Conservation (phyloP, 2,797 vertebrate genomes). For the Diceros bicornis region DNA sequence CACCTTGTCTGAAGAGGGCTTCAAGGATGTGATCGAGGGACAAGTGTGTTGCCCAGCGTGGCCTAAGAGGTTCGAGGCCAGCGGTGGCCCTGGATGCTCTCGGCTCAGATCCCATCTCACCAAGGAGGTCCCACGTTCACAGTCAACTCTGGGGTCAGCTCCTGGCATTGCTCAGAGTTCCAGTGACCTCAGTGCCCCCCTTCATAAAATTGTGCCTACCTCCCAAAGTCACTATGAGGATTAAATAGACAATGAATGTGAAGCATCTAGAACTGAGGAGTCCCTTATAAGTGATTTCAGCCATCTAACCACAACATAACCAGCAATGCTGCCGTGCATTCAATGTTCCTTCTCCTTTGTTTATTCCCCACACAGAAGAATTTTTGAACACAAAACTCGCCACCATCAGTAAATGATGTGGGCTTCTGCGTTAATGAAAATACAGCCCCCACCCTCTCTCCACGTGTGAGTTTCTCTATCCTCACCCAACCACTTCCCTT, state of each 20-base stretch:
- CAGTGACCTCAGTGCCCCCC: background rate
- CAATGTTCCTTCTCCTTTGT: background rate
- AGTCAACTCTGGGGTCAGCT: background rate
- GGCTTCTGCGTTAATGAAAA: background rate
- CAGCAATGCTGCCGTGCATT: background rate
- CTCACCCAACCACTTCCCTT: background rate
- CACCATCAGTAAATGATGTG: background rate
- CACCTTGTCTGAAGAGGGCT: background rate
- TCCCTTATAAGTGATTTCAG: too few species aligned
- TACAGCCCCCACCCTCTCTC: background rate
- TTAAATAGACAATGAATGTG: background rate
- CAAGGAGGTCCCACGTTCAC: background rate
- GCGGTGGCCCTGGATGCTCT: background rate
- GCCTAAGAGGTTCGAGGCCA: background rate
- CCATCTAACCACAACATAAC: too few species aligned
- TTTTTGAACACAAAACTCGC: background rate
- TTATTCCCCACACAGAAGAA: background rate
- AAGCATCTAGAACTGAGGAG: background rate
- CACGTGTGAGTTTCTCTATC: background rate
- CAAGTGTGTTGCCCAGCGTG: background rate
- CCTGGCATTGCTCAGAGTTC: background rate
- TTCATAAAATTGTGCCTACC: background rate
- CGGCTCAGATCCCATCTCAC: background rate
- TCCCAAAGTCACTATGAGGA: background rate
- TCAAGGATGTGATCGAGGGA: rapidly evolving